These are phyloP conservation scores for Dermolepida albohirtum DNA, from an alignment of 2,888 invertebrate genomes.

Conservation along the genomic window DNA sequence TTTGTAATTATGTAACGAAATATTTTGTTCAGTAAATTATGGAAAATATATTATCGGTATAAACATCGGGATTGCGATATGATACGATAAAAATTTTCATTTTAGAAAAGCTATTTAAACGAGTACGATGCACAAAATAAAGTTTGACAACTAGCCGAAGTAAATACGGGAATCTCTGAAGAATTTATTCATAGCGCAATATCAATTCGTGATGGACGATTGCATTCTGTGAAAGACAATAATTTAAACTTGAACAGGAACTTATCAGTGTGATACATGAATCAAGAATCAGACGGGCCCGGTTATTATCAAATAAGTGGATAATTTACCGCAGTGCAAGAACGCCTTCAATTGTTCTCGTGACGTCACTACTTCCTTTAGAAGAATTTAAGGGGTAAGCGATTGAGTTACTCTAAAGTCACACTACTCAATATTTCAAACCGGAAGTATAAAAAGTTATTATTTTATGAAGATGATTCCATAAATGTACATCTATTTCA, in stretches of 20 bases:
- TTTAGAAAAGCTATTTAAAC: background rate
- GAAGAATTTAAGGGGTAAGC: constrained; percentile 49
- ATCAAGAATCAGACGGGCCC: constrained; percentile 45
- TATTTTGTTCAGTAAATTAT: constrained; percentile 4
- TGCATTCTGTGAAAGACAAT: constrained; percentile 31
- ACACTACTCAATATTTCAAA: background rate
- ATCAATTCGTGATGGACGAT: constrained; percentile 11
- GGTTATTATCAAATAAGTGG: constrained; percentile 50
- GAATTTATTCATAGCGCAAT: background rate
- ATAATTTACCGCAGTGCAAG: constrained; percentile 47
- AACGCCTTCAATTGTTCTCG: constrained; percentile 51
- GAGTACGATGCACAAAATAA: background rate
- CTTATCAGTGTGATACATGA: constrained; percentile 43
- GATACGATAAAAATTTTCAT: constrained; percentile 9
- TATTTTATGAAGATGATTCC: no score
- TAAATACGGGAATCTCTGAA: background rate
- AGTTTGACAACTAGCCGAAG: background rate
- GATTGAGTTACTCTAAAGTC: constrained; percentile 2
- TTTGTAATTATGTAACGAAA: constrained; percentile 26
- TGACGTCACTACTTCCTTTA: constrained; percentile 54
- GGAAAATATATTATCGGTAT: constrained; percentile 20
- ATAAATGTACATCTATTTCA: no score
- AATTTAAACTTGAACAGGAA: constrained; percentile 28
- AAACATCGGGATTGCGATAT: constrained; percentile 5
- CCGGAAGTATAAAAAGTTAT: no score